Conservation (phyloP, 2,797 vertebrate species). For the Pipistrellus pipistrellus region DNA sequence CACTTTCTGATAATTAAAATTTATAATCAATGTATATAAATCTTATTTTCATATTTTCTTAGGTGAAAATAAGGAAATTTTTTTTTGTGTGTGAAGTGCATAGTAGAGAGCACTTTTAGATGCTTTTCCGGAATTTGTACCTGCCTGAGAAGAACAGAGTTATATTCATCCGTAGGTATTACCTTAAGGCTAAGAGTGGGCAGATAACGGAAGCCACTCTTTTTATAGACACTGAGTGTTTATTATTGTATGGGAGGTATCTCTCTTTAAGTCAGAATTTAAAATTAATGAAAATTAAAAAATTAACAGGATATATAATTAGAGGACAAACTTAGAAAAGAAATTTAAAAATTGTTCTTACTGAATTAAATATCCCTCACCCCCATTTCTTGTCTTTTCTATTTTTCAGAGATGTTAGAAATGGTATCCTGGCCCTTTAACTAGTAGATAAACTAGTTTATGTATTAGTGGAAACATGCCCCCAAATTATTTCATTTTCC, state of each 20-base stretch:
- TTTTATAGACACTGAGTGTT: not conserved
- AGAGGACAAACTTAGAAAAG: not conserved
- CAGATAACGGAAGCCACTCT: not conserved
- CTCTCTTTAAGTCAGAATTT: constrained; percentile 17
- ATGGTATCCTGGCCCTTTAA: not conserved
- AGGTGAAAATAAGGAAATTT: not conserved
- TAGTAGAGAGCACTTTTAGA: constrained; percentile 28
- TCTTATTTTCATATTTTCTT: constrained; percentile 61
- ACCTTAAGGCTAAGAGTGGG: not conserved
- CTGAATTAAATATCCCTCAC: not conserved
- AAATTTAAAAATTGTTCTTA: not conserved
- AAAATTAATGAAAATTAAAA: constrained; percentile 57
- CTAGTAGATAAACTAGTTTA: constrained; percentile 18
- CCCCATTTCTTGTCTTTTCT: not conserved
- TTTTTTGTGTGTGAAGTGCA: not conserved
- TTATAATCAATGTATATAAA: not conserved
- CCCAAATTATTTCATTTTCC: constrained; percentile 60
- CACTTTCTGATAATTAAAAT: constrained; percentile 58
- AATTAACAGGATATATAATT: not conserved
- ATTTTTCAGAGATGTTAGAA: not conserved
- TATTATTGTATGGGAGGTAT: not conserved
- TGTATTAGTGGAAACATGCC: not conserved
- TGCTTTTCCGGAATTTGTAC: constrained; percentile 44
- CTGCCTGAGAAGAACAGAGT: not conserved
- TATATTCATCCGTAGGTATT: not conserved